Evolutionary conservation across 1,140 invertebrate genomes (phyloP).

Genomic region (Plectrocnemia conspersa): DNA sequence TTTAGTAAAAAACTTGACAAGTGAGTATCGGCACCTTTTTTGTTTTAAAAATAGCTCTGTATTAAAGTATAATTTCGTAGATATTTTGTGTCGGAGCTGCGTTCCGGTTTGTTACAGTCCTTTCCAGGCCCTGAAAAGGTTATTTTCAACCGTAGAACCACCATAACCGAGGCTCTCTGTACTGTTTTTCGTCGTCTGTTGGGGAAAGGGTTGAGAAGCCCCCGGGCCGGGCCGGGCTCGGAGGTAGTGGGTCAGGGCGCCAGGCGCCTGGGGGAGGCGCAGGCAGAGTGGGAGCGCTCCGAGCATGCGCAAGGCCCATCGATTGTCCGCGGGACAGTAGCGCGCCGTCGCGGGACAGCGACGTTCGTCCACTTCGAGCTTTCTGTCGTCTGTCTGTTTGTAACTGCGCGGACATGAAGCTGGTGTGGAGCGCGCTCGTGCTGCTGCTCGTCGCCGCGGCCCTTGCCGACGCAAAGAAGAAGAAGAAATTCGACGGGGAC

Average conservation of each 20-base stretch:
- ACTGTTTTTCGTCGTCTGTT: too few relatives aligned
- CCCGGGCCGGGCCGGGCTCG: neutral
- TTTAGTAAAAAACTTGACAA: too few relatives aligned
- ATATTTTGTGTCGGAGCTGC: too few relatives aligned
- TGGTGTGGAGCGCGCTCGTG: constrained; percentile 46
- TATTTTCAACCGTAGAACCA: too few relatives aligned
- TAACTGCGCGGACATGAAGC: constrained; percentile 38
- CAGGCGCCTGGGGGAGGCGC: neutral
- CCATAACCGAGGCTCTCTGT: too few relatives aligned
- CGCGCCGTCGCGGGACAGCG: neutral
- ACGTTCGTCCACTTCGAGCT: neutral
- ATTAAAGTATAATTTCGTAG: too few relatives aligned
- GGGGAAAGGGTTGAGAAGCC: neutral
- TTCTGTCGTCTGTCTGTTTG: too few relatives aligned
- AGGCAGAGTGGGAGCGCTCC: constrained; percentile 13
- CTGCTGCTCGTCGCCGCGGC: constrained; percentile 42
- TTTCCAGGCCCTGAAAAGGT: too few relatives aligned
- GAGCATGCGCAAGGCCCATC: constrained; percentile 29
- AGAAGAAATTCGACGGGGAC: constrained; percentile 63
- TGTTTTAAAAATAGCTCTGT: too few relatives aligned
- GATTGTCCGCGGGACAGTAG: constrained; percentile 33
- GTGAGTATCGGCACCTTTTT: too few relatives aligned
- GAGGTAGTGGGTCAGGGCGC: neutral
- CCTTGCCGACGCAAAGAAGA: constrained; percentile 50
- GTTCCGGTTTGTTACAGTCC: too few relatives aligned